A percentile compares a stretch with the other conserved stretches of the same genome.
Conservation (phyloP, 1,140 invertebrate genomes). For the Onthophagus taurus region DNA sequence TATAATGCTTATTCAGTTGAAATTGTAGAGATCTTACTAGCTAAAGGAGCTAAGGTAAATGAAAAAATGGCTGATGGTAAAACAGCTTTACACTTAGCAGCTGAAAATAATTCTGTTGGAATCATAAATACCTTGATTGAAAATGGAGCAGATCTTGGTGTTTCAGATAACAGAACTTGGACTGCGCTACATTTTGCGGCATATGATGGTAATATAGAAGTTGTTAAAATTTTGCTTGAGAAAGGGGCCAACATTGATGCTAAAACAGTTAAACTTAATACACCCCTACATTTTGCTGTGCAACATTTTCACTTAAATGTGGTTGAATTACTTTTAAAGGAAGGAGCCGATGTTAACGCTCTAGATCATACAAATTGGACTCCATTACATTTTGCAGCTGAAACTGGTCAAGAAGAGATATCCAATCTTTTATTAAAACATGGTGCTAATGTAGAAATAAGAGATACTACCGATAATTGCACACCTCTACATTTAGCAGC, state of each 20-base stretch:
- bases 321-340: background rate
- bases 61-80: conserved; percentile 8
- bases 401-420: conserved; percentile 8
- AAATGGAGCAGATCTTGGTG: conserved; percentile 11
- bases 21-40: conserved; percentile 3
- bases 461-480: conserved; percentile 6
- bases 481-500: conserved; percentile 2
- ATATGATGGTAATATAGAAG: conserved; percentile 1
- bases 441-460: conserved; percentile 5
- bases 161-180: conserved; percentile 1
- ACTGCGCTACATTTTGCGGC: background rate
- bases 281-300: conserved; percentile 1
- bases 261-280: too few relatives aligned
- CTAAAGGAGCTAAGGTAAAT: conserved; percentile 10
- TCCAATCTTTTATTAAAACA: conserved; percentile 2
- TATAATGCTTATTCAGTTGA: background rate
- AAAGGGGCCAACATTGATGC: too few relatives aligned
- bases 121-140: conserved; percentile 8
- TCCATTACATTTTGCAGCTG: conserved; percentile 20
- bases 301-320: background rate
- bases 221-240: background rate
- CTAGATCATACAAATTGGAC: conserved; percentile 3
- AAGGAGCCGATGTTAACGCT: conserved; percentile 1
- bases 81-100: conserved; percentile 40
- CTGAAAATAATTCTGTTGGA: conserved; percentile 31